Evolutionary conservation across 2,797 vertebrate species (phyloP).

Genomic region (Furcifer pardalis): DNA sequence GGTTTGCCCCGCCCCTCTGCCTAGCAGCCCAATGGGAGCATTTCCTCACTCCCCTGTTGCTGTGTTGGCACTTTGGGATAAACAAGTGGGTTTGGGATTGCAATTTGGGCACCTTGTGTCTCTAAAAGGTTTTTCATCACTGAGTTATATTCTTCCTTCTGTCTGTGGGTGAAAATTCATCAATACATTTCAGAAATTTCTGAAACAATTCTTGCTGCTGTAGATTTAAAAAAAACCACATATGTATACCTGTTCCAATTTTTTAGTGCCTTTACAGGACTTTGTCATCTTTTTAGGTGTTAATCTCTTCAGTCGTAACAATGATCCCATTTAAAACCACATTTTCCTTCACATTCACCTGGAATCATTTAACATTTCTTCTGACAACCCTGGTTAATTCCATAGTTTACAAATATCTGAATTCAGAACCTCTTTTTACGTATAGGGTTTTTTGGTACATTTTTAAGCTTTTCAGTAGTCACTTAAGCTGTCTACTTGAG

Average conservation of each 20-base stretch:
- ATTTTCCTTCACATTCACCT: not conserved
- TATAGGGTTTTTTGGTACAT: no score
- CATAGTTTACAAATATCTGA: not conserved
- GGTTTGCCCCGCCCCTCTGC: no score
- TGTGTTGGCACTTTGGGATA: no score
- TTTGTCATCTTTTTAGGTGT: not conserved
- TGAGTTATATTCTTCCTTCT: not conserved
- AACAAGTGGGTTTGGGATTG: no score
- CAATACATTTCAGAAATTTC: not conserved
- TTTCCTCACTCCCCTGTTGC: no score
- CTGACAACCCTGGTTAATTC: not conserved
- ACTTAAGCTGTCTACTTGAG: no score
- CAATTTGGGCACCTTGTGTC: no score
- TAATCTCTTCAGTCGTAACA: constrained; percentile 19
- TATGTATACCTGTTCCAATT: not conserved
- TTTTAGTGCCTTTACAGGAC: not conserved
- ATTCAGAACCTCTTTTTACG: no score
- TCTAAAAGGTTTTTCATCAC: no score
- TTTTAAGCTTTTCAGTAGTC: no score
- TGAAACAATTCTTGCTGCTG: not conserved
- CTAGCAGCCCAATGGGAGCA: no score
- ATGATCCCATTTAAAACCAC: no score
- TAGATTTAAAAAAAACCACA: not conserved
- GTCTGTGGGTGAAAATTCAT: not conserved
- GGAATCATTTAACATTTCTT: not conserved